These are phyloP conservation scores for Choreutis nemorana DNA, from an alignment of 2,888 invertebrate species.

Conservation along the genomic window DNA sequence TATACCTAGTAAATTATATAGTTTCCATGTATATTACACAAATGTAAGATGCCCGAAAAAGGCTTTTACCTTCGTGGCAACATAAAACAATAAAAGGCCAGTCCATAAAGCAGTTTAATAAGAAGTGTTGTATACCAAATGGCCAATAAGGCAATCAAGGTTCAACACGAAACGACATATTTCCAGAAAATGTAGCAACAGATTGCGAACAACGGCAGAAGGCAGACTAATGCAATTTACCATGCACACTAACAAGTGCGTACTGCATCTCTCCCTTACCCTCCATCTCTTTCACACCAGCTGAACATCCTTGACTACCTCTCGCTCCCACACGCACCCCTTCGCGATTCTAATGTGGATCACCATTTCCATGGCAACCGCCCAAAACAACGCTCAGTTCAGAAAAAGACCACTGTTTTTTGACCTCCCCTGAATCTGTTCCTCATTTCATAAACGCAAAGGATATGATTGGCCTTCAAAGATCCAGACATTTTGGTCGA, in stretches of 20 bases:
- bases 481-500: conserved; percentile 26
- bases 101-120: no score
- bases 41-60: no score
- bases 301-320: conserved; percentile 9
- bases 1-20: no score
- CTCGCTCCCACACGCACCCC: conserved; percentile 31
- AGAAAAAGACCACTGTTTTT: conserved; percentile 24
- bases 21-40: no score
- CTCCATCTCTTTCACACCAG: conserved; percentile 19
- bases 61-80: no score
- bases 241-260: conserved; percentile 34
- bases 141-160: no score
- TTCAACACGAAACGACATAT: no score
- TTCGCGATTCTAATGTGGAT: conserved; percentile 33
- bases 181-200: no score
- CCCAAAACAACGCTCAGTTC: conserved; percentile 40
- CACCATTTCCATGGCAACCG: conserved; percentile 47
- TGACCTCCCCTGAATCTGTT: conserved; percentile 23
- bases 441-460: conserved; percentile 10
- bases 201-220: conserved; percentile 24
- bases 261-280: conserved; percentile 36
- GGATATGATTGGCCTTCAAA: conserved; percentile 16
- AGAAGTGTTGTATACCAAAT: no score
- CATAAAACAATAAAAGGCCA: no score
- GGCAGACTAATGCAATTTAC: conserved; percentile 52